Base-by-base conservation (phyloP, 2,888 invertebrate species). In the Pandemis heparana region DNA sequence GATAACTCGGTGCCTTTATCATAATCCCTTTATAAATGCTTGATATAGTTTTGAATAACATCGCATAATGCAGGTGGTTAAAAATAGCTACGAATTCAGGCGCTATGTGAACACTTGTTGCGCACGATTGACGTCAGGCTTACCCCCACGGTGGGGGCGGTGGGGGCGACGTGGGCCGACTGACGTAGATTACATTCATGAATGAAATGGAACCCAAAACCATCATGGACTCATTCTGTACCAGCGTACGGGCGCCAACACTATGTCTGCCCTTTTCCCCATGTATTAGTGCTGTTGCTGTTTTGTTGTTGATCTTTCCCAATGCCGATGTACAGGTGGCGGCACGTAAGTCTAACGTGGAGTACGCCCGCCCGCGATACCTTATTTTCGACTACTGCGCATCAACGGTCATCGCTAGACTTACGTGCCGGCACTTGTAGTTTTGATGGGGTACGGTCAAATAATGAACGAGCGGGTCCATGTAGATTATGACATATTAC, bases 181-280 rank as follows among this genome's bases (percentile, higher is more conserved):
- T 93, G 92, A 94, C 93, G 93, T 93, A 91, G 89, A 82, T 79
- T 82, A 89, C 84, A 83, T 91, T 92, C 87, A 92, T 93, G 93
- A 93, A 94, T 92, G 93, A 88, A 90, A 88, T 84, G 86, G 83
- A 86, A 79, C 87, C 86, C 84, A 85, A 85, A 84, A 84, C 82
- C 80, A 81, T 81, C 82, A 83, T 84, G 79, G 63, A 64, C 69
- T 73, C 73, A 73, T 73, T 64, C 69, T 61, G 51, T 71, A 68
- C 59, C 68, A 71, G 60, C 56, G 59, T 18, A 46, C 64, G 56
- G 38, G 53, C 64, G 70, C 56, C 39, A 12, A 32, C 59, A 23
- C 39, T 32, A 32, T 32, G 10, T 32, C 18, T 38, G 60, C n/a
- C n/a, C 32, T 9, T 60, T 51, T 14, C 69, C 64, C 60, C 48